Base-by-base conservation (phyloP, 2,113 vertebrate species). In the Strigops habroptila region DNA sequence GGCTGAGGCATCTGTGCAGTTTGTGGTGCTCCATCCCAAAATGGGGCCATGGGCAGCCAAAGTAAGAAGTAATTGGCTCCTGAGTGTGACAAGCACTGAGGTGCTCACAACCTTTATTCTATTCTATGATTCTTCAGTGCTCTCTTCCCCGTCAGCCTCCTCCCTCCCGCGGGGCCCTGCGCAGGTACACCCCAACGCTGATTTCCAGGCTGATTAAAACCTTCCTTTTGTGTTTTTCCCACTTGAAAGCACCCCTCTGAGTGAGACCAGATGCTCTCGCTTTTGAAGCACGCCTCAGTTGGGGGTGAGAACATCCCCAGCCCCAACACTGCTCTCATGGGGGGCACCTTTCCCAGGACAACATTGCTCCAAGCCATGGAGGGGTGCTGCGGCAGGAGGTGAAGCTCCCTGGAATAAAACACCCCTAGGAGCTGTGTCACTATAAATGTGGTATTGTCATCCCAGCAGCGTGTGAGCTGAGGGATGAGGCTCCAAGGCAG, bases 401-500 rank as follows among this genome's bases (percentile, higher is more conserved):
- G 3, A 39, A 57, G 28, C 33, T 55, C 37, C 22, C 35, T 27
- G 76, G 48, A 73, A 82, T 74, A 73, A 94, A 73, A 2, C 65
- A 86, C 41, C 51, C 87, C 35, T 14, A 60, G 80, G 88, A 93
- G 49, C 76, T 9, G 43, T 39, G 76, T 83, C 22, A 25, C 16
- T 77, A 65, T 82, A 80, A 95, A 69, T 93, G 67, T 88, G 7
- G 62, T 57, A 82, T 74, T 74, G 8, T 96, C 93, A 88, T 76
- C 71, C 83, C 75, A 88, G 65, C 79, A 74, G 41, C 2, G 4
- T 46, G 53, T 8, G 13, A 65, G 51, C 73, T 25, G 74, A 35
- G 52, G 43, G 43, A 53, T 51, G 70, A 60, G 18, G 28, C 77
- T 90, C 51, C 33, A 57, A 23, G 35, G 48, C 65, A 85, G 70